Percentiles rank a stretch among this genome's conserved stretches.
Conservation (phyloP, 2,113 vertebrate genomes). For the Ammospiza caudacuta region DNA sequence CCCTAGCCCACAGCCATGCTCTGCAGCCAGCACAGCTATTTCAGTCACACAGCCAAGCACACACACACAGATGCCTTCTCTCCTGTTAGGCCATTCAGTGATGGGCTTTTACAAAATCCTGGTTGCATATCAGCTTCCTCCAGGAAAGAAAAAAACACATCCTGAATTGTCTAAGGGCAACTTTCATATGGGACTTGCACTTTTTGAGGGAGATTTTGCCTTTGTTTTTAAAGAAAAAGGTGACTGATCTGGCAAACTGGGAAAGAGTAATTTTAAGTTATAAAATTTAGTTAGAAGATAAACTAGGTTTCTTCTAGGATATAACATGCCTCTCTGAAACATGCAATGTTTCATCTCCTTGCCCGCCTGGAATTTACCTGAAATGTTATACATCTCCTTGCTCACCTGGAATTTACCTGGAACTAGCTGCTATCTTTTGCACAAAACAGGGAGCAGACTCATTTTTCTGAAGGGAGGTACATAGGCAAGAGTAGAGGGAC, state of each 20-base stretch:
- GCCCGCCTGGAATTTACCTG: background rate
- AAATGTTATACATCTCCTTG: background rate
- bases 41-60: background rate
- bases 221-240: background rate
- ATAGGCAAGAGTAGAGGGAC: background rate
- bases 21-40: background rate
- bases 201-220: background rate
- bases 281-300: background rate
- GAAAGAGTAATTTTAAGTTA: background rate
- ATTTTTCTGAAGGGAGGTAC: background rate
- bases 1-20: background rate
- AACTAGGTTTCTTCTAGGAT: background rate
- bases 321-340: background rate
- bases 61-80: background rate
- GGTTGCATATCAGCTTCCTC: background rate
- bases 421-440: background rate
- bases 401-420: background rate
- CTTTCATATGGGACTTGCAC: rapidly evolving
- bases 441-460: background rate
- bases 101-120: background rate
- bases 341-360: background rate
- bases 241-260: background rate
- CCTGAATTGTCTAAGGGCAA: background rate
- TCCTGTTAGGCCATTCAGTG: background rate
- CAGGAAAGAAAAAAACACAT: background rate